Evolutionary conservation across 2,888 invertebrate species (phyloP), one percentile per base, ranked within the genome.

Genomic region (Volucella inanis): DNA sequence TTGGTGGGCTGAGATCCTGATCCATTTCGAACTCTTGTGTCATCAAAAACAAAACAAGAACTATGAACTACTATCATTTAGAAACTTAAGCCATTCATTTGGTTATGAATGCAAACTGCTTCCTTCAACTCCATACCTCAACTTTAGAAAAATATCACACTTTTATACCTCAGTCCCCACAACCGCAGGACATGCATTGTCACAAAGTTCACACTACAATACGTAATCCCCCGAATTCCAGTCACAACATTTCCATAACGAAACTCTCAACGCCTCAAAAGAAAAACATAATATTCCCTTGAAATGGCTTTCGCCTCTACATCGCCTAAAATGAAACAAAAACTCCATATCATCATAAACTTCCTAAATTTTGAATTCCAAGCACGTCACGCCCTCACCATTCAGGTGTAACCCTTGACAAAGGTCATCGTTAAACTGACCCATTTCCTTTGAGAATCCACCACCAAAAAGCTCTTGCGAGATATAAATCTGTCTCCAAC

Each of bases 361-460:
- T 18, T 76, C 65, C 65, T 14, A 31, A 45, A 67, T 74, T 50
- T 62, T 71, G 49, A 43, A 77, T 77, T 61, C 67, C 61, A 78
- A n/a, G 11, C 50, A 55, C 39, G 67, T 54, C 67, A 74, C 83
- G 52, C 83, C 79, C 43, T 68, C 59, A 75, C 78, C 57, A 11
- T 38, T 12, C 45, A 12, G 15, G 12, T 49, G 57, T 31, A 45
- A 14, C 50, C 22, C 49, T 47, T 55, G 31, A 12, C 55, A 84
- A 84, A 84, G 84, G 84, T 84, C 80, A 84, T 49, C 65, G 18
- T 61, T 39, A 55, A 80, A 50, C 14, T 70, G 75, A 80, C 84
- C 80, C 43, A 75, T 71, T 84, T 84, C 70, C 70, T 49, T 70
- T 59, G 57, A 52, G 68, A 79, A 78, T 47, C 39, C 45, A 57